Evolutionary conservation across 2,888 invertebrate genomes (phyloP).

Genomic region (Taphrorychus bicolor): DNA sequence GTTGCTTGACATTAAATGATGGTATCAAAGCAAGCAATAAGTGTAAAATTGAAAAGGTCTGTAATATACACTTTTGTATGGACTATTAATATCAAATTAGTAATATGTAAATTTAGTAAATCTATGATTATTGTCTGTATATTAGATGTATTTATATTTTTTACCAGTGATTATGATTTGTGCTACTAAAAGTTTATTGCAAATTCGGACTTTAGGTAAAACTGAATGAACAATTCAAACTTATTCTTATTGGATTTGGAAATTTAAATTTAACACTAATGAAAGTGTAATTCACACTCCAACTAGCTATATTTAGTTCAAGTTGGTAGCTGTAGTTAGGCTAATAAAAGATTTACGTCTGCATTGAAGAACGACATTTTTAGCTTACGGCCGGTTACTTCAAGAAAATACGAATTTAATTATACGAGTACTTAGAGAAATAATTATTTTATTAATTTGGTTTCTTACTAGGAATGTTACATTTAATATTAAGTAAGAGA

Average conservation of each 20-base stretch:
- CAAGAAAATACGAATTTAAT: not conserved
- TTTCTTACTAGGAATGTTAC: too few relatives aligned
- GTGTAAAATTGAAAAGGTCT: constrained; percentile 9
- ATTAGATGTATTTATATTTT: not conserved
- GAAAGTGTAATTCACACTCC: too few relatives aligned
- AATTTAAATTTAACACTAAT: too few relatives aligned
- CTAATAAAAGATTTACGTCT: not conserved
- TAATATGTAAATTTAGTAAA: not conserved
- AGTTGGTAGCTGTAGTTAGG: too few relatives aligned
- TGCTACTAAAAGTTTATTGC: too few relatives aligned
- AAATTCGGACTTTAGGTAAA: too few relatives aligned
- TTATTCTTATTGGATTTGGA: not conserved
- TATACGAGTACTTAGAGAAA: not conserved
- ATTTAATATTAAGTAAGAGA: too few relatives aligned
- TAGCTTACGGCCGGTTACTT: not conserved
- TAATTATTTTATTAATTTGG: not conserved
- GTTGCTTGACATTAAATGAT: constrained; percentile 6
- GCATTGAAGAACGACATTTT: too few relatives aligned
- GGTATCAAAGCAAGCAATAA: constrained; percentile 23
- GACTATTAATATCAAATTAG: not conserved
- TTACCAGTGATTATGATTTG: not conserved
- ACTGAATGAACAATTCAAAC: too few relatives aligned
- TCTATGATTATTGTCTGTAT: not conserved
- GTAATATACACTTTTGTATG: constrained; percentile 20
- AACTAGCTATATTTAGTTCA: too few relatives aligned